Evolutionary conservation across 2,797 vertebrate species (phyloP), one percentile per base, ranked within the genome.

Genomic region (Ptychobarbus kaznakovi): DNA sequence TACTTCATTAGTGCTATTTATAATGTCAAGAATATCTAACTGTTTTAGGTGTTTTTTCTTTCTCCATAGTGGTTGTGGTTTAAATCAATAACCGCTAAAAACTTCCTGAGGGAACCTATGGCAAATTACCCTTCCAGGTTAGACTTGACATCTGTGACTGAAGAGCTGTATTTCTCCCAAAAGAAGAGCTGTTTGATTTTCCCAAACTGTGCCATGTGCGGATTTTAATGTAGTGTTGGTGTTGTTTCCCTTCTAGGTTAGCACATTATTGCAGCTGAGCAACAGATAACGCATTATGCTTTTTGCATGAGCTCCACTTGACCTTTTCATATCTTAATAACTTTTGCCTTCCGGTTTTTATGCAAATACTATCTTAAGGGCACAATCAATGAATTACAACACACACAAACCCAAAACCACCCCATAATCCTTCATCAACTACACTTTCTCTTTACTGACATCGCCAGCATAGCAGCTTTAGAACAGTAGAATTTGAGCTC

Each of bases 321-420:
- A 85, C 66, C 53, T 82, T 63, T 74, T 74, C 25, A 74, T 73
- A 22, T 44, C 38, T 74, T 46, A 66, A 63, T 68, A 46, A 51
- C 58, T 38, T 80, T 66, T 85, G 32, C 18, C 63, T 74, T 32
- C 44, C 12, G 20, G 25, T 44, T 72, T 46, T 78, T 65, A 85
- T 81, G 63, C 22, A 56, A 66, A 80, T 53, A 74, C 35, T 58
- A 73, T 81, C 63, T 80, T 69, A 70, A 69, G 80, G 65, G 46
- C 35, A 51, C 80, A 78, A 91, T 92, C 92, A 78, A 76, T 20
- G 86, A 88, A 87, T 80, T 75, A 87, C 80, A n/a, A 51, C 69
- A 69, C n/a, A 42, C 73, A 51, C 28, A 66, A 75, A 77, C 65
- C 61, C 65, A 76, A 25, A 86, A 86, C 80, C 84, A 87, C 75